These are phyloP conservation scores for Phoenicopterus ruber DNA, from an alignment of 2,113 vertebrate species.

Conservation along the genomic window DNA sequence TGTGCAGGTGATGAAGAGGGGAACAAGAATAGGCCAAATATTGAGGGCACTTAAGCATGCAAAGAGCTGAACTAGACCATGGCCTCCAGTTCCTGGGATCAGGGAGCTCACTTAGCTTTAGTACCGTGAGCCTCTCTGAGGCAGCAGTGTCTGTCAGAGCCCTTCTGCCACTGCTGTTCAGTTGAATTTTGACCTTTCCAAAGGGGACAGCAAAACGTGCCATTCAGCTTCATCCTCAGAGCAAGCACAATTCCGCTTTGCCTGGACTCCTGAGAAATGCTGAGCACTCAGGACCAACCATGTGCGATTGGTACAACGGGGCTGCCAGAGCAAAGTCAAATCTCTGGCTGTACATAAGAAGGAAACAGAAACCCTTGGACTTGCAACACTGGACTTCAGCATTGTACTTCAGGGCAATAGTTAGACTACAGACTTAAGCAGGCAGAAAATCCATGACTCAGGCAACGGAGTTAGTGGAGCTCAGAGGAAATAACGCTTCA, in stretches of 20 bases:
- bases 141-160: neutral
- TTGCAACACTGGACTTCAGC: neutral
- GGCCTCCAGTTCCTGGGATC: neutral
- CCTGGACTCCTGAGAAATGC: neutral
- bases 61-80: neutral
- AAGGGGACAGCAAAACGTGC: neutral
- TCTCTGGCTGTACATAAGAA: neutral
- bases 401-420: neutral
- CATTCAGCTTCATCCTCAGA: neutral
- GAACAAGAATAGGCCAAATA: neutral
- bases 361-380: neutral
- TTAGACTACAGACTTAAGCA: neutral
- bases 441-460: neutral
- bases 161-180: neutral
- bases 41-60: neutral
- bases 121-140: neutral
- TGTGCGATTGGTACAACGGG: accelerated
- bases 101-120: neutral
- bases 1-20: neutral
- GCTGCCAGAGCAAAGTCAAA: neutral
- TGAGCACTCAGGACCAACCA: neutral
- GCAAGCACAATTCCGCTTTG: neutral
- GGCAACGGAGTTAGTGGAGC: neutral
- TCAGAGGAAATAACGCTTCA: neutral
- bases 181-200: neutral